Evolutionary conservation across 2,888 invertebrate genomes (phyloP).

Genomic region (Orthosia cruda): DNA sequence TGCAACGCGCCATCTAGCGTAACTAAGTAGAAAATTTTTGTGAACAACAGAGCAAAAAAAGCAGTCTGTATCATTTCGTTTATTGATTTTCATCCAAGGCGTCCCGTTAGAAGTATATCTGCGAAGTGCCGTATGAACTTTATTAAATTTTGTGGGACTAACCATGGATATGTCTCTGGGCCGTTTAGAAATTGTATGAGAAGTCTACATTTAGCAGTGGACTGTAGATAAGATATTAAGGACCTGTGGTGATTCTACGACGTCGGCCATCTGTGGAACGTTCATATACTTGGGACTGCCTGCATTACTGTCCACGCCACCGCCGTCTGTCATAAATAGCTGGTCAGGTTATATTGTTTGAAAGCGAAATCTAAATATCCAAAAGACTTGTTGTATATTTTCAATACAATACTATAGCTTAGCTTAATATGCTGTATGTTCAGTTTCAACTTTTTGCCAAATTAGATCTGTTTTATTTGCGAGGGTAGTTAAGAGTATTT

Average conservation of each 20-base stretch:
- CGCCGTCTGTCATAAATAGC: constrained; percentile 81
- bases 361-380: neutral
- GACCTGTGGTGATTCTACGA: constrained; percentile 83
- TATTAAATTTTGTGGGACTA: neutral
- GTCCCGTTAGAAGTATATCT: constrained; percentile 29
- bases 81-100: neutral
- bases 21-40: constrained; percentile 7
- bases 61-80: neutral
- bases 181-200: neutral
- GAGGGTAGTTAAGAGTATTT: neutral
- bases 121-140: constrained; percentile 54
- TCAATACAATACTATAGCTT: constrained; percentile 22
- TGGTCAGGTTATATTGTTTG: constrained; percentile 43
- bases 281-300: constrained; percentile 87
- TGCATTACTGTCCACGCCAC: constrained; percentile 83
- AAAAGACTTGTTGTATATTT: constrained; percentile 1
- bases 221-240: constrained; percentile 14
- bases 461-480: constrained; percentile 4
- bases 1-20: constrained; percentile 49
- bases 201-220: constrained; percentile 14
- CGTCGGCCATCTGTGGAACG: constrained; percentile 84
- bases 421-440: neutral
- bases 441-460: constrained; percentile 10
- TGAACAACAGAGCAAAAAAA: neutral
- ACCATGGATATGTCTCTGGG: neutral